Conservation (phyloP, 92 coral and sea anemone genomes). For the Epizoanthus stellaris region DNA sequence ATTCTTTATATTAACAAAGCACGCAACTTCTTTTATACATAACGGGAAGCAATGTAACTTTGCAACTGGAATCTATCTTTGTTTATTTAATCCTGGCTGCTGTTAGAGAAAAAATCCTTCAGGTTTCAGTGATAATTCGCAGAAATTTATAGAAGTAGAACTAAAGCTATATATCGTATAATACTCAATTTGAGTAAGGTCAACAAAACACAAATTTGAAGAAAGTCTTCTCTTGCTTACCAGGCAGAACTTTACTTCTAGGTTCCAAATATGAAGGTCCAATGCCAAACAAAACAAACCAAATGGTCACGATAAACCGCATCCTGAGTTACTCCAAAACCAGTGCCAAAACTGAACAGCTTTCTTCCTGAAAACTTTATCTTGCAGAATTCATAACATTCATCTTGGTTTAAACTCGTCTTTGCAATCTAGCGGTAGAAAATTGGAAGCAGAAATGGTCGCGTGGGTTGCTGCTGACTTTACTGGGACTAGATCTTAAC, state of each 20-base stretch:
- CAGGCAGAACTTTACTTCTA: constrained; percentile 12
- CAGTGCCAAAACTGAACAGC: no score
- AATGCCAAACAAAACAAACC: constrained; percentile 22
- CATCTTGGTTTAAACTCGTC: neutral
- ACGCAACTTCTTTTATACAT: no score
- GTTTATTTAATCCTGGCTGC: no score
- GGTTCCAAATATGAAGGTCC: constrained; percentile 7
- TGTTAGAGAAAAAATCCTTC: no score
- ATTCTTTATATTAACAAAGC: no score
- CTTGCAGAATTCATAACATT: neutral
- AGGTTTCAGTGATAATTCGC: no score
- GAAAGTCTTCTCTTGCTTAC: constrained; percentile 9
- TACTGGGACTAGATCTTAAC: neutral
- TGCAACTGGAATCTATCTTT: no score
- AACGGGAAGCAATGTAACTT: no score
- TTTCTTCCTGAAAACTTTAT: neutral
- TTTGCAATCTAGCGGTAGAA: neutral
- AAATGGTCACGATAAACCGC: constrained; percentile 36
- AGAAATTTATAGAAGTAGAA: no score
- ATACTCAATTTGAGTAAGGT: no score
- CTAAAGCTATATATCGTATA: no score
- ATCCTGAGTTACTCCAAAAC: constrained; percentile 7
- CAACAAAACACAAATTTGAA: neutral
- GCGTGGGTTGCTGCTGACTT: neutral
- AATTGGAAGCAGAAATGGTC: neutral